phyloP scores from a whole-genome alignment of 2,888 invertebrate genomes.

The Drosophila austrosaltans region DNA sequence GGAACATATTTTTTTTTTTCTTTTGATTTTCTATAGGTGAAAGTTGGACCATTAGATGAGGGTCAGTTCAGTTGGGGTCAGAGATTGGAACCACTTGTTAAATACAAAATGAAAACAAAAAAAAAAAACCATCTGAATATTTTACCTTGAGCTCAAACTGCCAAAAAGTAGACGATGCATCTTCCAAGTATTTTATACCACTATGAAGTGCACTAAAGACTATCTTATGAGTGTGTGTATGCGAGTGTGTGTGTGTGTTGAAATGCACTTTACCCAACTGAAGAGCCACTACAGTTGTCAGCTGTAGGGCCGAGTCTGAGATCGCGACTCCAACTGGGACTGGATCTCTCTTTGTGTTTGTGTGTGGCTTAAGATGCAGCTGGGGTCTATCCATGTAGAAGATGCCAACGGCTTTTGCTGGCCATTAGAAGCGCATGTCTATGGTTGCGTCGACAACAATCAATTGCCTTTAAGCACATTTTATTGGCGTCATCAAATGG shows the following conservation, averaged over 20 bases:
- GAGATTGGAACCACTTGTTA: slow-evolving; percentile 59
- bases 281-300: slow-evolving; percentile 75
- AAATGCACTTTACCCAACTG: slow-evolving; percentile 73
- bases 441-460: slow-evolving; percentile 68
- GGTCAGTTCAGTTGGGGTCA: slow-evolving; percentile 32
- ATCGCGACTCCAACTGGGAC: background rate
- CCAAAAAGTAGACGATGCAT: slow-evolving; percentile 59
- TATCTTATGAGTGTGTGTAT: slow-evolving; percentile 35
- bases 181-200: slow-evolving; percentile 42
- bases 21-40: slow-evolving; percentile 45
- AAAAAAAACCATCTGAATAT: slow-evolving; percentile 40
- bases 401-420: slow-evolving; percentile 25
- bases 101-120: slow-evolving; percentile 50
- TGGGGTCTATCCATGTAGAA: slow-evolving; percentile 46
- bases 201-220: slow-evolving; percentile 45
- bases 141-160: slow-evolving; percentile 77
- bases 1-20: slow-evolving; percentile 33
- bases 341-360: slow-evolving; percentile 10
- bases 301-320: slow-evolving; percentile 55
- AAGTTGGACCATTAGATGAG: slow-evolving; percentile 47
- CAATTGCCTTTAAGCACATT: slow-evolving; percentile 76
- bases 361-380: slow-evolving; percentile 46
- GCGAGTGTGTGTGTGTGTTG: slow-evolving; percentile 10
- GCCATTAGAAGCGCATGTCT: slow-evolving; percentile 74
- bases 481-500: slow-evolving; percentile 78